Percentiles rank a stretch among this genome's conserved stretches.
phyloP scores from a whole-genome alignment of 2,113 vertebrate species.

The Hemichromis elongatus region DNA sequence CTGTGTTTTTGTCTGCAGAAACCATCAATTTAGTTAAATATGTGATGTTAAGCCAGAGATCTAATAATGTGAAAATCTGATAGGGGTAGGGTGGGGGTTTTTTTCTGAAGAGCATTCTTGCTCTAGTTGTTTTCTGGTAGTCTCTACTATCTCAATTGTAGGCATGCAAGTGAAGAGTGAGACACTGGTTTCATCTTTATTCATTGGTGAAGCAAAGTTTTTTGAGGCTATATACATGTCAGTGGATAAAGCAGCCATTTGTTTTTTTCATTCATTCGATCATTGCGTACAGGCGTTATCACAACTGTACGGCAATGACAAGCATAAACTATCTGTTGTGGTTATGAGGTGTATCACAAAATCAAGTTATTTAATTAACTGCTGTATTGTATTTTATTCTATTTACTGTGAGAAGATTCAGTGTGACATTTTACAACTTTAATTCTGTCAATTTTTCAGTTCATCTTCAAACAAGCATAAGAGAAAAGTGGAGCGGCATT shows the following conservation, averaged over 20 bases:
- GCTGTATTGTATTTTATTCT: neutral
- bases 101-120: neutral
- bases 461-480: neutral
- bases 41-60: neutral
- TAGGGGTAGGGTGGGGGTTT: rapidly evolving
- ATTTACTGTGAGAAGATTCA: neutral
- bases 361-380: neutral
- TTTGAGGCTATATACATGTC: neutral
- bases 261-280: neutral
- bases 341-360: neutral
- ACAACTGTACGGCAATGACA: neutral
- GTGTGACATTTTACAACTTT: neutral
- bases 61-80: neutral
- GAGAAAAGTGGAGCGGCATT: neutral
- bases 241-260: neutral
- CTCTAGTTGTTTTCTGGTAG: neutral
- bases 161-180: neutral
- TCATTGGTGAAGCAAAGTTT: neutral
- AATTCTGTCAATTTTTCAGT: neutral
- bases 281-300: neutral
- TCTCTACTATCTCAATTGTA: neutral
- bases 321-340: neutral
- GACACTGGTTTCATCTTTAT: neutral
- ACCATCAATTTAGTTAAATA: neutral
- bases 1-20: neutral